Evolutionary conservation across 2,113 vertebrate species (phyloP), one percentile per base, ranked within the genome.

Genomic region (Anarhynchus alexandrinus): DNA sequence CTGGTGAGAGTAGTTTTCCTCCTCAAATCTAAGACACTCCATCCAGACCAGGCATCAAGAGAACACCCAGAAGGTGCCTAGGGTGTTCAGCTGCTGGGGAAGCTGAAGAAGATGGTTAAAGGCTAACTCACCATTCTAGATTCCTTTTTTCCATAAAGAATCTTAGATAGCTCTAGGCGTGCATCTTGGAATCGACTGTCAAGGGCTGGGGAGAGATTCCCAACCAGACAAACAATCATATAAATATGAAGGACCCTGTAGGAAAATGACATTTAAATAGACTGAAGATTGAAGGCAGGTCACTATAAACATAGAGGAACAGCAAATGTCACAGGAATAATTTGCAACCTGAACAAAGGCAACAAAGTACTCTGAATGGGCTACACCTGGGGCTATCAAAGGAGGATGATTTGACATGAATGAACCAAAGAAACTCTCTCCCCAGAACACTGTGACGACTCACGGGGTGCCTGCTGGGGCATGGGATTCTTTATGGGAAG

Each of bases 201-300:
- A 43, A 98, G 95, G 47, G 98, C 98, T 90, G 98, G 98, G 38
- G 97, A 97, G 30, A 98, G 98, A 66, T 94, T 97, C 69, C 83
- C 94, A 66, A 98, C 91, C 59, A 98, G 87, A 45, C 97, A 97
- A 49, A 98, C 69, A 67, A 98, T 97, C 98, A 98, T 98, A 77
- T 98, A 97, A 73, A 97, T 97, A 72, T 98, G 98, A 86, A 97
- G 93, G 26, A 94, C 85, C 71, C 98, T 97, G 73, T 82, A 97
- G 74, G 22, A 90, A 86, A 96, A 92, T 36, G 62, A 70, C 51
- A 83, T 66, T 88, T 79, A 2, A 43, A 74, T 76, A 86, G 61
- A 66, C 11, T 87, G 51, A 62, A 67, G 36, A 51, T 74, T 57
- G 30, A 90, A 91, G 73, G 40, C 47, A 80, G 55, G 62, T 79